phyloP scores from a whole-genome alignment of 2,888 invertebrate genomes.

The Anodontia alba region DNA sequence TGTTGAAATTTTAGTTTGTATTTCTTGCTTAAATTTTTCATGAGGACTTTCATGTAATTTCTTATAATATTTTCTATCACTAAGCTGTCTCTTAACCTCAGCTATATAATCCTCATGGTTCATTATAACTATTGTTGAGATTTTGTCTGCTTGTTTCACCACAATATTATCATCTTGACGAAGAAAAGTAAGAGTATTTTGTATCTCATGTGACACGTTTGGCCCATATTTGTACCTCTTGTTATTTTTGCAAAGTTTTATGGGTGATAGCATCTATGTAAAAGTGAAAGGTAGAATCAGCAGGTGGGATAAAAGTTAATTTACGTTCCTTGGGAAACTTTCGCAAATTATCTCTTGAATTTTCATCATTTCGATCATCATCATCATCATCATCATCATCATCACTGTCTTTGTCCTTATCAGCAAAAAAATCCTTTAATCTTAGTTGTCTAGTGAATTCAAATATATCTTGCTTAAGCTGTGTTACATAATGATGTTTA shows the following conservation, averaged over 20 bases:
- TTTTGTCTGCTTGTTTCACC: constrained; percentile 33
- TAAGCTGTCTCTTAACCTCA: constrained; percentile 19
- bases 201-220: constrained; percentile 17
- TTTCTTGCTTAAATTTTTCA: not conserved
- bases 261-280: constrained; percentile 34
- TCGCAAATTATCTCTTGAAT: too few species aligned
- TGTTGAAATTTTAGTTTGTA: not conserved
- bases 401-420: not conserved
- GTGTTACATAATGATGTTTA: constrained; percentile 18
- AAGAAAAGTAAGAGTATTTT: not conserved
- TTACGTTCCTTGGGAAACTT: constrained; percentile 3
- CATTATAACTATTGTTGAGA: constrained; percentile 20
- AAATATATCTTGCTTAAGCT: constrained; percentile 4
- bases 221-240: not conserved
- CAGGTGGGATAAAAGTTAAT: constrained; percentile 30
- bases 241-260: constrained; percentile 20
- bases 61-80: not conserved
- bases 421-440: constrained; percentile 1
- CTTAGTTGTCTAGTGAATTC: constrained; percentile 13
- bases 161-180: constrained; percentile 8
- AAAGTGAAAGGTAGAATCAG: constrained; percentile 26
- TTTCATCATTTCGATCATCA: not conserved
- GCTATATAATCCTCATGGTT: constrained; percentile 15
- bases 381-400: not conserved
- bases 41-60: not conserved